Base-by-base conservation (phyloP, 2,888 invertebrate species). In the Eupithecia insigniata region DNA sequence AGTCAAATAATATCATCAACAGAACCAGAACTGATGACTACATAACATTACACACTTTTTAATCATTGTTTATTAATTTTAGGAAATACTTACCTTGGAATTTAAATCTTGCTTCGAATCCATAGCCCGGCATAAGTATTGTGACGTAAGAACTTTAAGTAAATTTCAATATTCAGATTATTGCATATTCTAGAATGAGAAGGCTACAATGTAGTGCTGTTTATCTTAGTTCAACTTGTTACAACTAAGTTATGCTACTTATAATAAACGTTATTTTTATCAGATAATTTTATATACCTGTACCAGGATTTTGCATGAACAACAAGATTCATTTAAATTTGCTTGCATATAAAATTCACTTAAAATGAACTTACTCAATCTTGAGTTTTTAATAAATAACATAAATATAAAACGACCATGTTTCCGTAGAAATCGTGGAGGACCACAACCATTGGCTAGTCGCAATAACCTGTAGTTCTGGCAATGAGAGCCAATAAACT, bases 401-500 rank as follows among this genome's bases (percentile, higher is more conserved):
- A 12, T 51, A 1, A 51, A 22, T 22, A 51, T 26, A 34, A n/a
- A 22, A 36, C 6, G 3, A 14, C 36, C 39, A 66, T 55, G 66
- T 61, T 69, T 73, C 61, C 69, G 66, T 58, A 28, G 18, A 70
- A 60, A 72, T 36, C 4, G 39, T 36, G 39, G 36, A 69, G 69
- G 62, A 67, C 67, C 62, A 64, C 62, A 62, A 62, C n/a, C 18
- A 51, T 67, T 69, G n/a, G 55, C 26, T 28, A 39, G 46, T 60
- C 34, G 51, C 26, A 66, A 61, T 66, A 22, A 60, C 28, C 43
- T 18, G 32, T 36, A 32, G 55, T 64, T 66, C 43, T 43, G 30
- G 58, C 65, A 67, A 71, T 58, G 67, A 65, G 64, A 71, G 66
- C 43, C 46, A 66, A 43, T 22, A 7, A 70, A 30, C 34, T 71